A percentile compares a stretch with the other conserved stretches of the same genome.
Evolutionary conservation across 2,113 vertebrate species (phyloP).

Genomic region (Protobothrops flavoviridis): DNA sequence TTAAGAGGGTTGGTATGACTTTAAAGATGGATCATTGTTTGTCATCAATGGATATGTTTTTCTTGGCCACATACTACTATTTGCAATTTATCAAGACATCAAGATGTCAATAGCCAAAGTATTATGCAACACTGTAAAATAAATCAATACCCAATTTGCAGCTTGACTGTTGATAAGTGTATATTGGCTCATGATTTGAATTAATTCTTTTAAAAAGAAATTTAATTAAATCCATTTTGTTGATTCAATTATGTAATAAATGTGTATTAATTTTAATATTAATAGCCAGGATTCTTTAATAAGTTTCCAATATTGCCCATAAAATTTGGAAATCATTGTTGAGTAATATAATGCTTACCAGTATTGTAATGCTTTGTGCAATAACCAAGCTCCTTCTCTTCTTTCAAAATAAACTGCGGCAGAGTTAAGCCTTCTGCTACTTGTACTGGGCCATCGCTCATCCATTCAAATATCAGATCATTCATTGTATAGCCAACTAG

Average conservation of each 20-base stretch:
- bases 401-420: conserved; percentile 95
- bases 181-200: background rate
- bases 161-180: background rate
- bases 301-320: background rate
- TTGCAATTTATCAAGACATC: background rate
- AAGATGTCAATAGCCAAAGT: background rate
- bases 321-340: background rate
- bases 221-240: background rate
- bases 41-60: background rate
- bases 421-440: conserved; percentile 93
- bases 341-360: conserved; percentile 71
- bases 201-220: background rate
- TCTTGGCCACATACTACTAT: background rate
- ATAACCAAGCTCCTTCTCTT: conserved; percentile 95
- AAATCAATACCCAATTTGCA: background rate
- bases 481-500: conserved; percentile 99
- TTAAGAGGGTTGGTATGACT: background rate
- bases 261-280: background rate
- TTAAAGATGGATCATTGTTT: background rate
- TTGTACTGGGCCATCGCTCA: conserved; percentile 90
- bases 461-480: conserved; percentile 97
- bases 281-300: background rate
- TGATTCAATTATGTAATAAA: background rate
- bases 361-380: conserved; percentile 99
- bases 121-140: background rate